phyloP scores from a whole-genome alignment of 1,140 invertebrate species.

The Hyles vespertilio region DNA sequence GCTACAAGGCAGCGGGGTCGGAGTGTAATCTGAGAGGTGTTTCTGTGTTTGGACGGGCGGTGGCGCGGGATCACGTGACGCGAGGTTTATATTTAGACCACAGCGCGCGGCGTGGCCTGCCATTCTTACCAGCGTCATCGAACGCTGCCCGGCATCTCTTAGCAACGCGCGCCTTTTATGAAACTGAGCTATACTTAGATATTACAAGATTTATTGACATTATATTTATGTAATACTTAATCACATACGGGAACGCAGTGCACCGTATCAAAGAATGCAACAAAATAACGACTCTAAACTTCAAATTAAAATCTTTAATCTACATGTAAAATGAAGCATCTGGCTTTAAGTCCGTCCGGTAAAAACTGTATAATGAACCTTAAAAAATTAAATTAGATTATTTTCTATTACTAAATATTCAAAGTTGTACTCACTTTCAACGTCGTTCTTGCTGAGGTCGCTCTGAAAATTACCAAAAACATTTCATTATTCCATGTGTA shows the following conservation, averaged over 20 bases:
- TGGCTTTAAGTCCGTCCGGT: no score
- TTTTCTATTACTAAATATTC: constrained; percentile 15
- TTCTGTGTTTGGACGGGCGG: constrained; percentile 74
- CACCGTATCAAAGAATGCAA: not conserved
- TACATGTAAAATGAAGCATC: no score
- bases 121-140: constrained; percentile 29
- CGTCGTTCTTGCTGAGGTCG: constrained; percentile 82
- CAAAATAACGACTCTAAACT: no score
- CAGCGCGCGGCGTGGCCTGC: constrained; percentile 50
- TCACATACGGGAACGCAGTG: no score
- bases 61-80: constrained; percentile 60
- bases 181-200: constrained; percentile 61
- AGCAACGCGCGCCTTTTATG: constrained; percentile 64
- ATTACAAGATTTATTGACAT: constrained; percentile 30
- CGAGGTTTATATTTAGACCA: constrained; percentile 63
- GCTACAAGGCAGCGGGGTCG: constrained; percentile 33
- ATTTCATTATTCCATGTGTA: constrained; percentile 58
- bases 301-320: no score
- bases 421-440: constrained; percentile 82
- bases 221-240: constrained; percentile 26
- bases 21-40: constrained; percentile 68
- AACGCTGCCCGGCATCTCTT: constrained; percentile 37
- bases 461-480: constrained; percentile 78
- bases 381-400: no score
- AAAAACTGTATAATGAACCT: no score